Evolutionary conservation across 2,888 invertebrate species (phyloP).

Genomic region (Euplagia quadripunctaria): DNA sequence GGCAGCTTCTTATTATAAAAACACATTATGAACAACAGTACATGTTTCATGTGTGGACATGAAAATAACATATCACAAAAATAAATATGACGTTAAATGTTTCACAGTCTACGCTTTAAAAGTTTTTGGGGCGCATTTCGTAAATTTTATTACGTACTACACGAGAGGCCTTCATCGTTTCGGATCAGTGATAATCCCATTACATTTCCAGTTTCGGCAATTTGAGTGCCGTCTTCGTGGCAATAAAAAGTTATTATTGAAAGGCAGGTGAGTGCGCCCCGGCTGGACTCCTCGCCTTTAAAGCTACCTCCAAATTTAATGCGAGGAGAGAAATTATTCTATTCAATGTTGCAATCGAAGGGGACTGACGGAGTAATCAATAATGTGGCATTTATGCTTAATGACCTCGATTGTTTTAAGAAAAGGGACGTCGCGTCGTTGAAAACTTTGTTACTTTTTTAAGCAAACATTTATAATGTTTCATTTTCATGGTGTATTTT

Average conservation of each 20-base stretch:
- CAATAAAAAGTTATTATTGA: slow-evolving; percentile 76
- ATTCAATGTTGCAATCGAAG: slow-evolving; percentile 36
- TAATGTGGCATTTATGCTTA: slow-evolving; percentile 39
- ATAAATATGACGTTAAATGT: slow-evolving; percentile 57
- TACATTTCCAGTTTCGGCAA: slow-evolving; percentile 76
- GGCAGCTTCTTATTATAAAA: not conserved
- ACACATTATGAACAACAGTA: not conserved
- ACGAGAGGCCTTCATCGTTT: slow-evolving; percentile 73
- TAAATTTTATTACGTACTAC: slow-evolving; percentile 74
- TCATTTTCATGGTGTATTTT: slow-evolving; percentile 15
- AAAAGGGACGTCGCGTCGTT: not conserved
- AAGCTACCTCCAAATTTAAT: slow-evolving; percentile 35
- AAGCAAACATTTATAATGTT: slow-evolving; percentile 15
- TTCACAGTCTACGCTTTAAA: slow-evolving; percentile 51
- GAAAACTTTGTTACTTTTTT: slow-evolving; percentile 19
- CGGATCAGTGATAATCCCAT: slow-evolving; percentile 80
- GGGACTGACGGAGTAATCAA: slow-evolving; percentile 34
- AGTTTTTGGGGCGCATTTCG: slow-evolving; percentile 66
- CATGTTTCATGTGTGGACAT: slow-evolving; percentile 10
- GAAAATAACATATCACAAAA: slow-evolving; percentile 40
- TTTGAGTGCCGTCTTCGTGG: slow-evolving; percentile 70
- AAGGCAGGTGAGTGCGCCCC: slow-evolving; percentile 63
- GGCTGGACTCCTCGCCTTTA: slow-evolving; percentile 43
- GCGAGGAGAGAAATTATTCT: slow-evolving; percentile 36
- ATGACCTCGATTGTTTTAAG: slow-evolving; percentile 39